Percentiles rank a stretch among this genome's conserved stretches.
These are phyloP conservation scores for Notothenia coriiceps DNA, from an alignment of 2,113 vertebrate species.

Conservation along the genomic window DNA sequence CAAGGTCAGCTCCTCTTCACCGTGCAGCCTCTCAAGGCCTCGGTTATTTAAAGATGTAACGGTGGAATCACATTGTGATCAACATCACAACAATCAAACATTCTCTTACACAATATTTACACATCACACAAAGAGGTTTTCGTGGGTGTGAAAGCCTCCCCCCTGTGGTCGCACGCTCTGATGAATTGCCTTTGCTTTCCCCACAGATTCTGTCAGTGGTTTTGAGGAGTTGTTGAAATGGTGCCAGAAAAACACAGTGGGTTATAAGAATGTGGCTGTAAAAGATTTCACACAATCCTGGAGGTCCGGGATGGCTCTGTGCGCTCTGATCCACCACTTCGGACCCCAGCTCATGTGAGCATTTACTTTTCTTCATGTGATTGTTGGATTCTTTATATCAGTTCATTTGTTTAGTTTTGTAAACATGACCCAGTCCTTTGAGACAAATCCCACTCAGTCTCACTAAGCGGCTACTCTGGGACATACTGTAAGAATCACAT, in stretches of 20 bases:
- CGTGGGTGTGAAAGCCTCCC: not conserved
- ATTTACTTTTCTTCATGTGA: slow-evolving; percentile 4
- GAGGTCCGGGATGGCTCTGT: slow-evolving; percentile 90
- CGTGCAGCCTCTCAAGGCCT: not conserved
- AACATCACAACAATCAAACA: not conserved
- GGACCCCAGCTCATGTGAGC: slow-evolving; percentile 91
- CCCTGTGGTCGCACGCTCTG: not conserved
- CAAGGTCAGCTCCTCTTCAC: slow-evolving; percentile 62
- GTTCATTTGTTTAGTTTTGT: not conserved
- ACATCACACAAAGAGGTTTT: not conserved
- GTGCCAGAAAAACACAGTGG: slow-evolving; percentile 90
- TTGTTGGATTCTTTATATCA: not conserved
- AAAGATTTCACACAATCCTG: slow-evolving; percentile 89
- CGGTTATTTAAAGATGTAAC: not conserved
- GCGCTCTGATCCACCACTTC: slow-evolving; percentile 90
- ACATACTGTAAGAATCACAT: not conserved
- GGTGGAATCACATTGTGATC: not conserved
- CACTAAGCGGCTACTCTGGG: no score
- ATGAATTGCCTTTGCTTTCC: not conserved
- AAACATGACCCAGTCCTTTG: not conserved
- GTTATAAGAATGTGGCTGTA: slow-evolving; percentile 84
- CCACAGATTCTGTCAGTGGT: slow-evolving; percentile 69
- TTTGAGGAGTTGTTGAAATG: slow-evolving; percentile 89
- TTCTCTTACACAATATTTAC: not conserved
- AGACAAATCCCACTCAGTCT: no score